Percentiles rank a stretch among this genome's conserved stretches.
These are phyloP conservation scores for Papilio glaucus DNA, from an alignment of 1,140 invertebrate species.

Conservation along the genomic window DNA sequence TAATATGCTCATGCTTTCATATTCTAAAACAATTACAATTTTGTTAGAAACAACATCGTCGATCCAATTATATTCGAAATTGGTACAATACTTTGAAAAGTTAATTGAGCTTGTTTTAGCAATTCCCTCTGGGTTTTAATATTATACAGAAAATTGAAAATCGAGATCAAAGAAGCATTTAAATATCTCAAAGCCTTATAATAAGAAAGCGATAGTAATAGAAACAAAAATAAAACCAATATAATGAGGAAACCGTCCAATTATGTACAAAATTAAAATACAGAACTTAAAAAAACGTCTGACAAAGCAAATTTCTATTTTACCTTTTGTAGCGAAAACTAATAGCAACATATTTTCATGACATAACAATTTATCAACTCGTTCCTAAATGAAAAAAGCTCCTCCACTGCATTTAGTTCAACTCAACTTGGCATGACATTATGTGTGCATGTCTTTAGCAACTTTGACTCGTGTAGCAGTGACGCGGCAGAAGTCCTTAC, in stretches of 20 bases:
- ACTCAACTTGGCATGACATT: too few species aligned
- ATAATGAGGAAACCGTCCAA: not conserved
- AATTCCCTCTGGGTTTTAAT: not conserved
- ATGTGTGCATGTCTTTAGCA: not conserved
- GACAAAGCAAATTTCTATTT: too few species aligned
- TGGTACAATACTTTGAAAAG: slow-evolving; percentile 8
- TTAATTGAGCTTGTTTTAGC: not conserved
- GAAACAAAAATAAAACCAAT: not conserved
- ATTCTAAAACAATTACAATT: too few species aligned
- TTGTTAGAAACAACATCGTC: too few species aligned
- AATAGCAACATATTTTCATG: too few species aligned
- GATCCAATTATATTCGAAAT: not conserved
- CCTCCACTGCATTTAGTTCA: too few species aligned
- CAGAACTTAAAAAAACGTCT: not conserved
- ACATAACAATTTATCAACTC: too few species aligned
- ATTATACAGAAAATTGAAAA: slow-evolving; percentile 23
- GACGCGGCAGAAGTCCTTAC: too few species aligned
- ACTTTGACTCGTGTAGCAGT: too few species aligned
- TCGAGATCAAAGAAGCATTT: slow-evolving; percentile 17
- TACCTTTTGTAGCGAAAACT: too few species aligned
- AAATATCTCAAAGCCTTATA: slow-evolving; percentile 19
- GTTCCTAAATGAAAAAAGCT: too few species aligned
- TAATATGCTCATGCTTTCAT: too few species aligned
- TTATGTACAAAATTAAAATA: not conserved
- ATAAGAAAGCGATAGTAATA: not conserved